phyloP scores from a whole-genome alignment of 2,113 vertebrate genomes.

The Psephotus haematonotus region DNA sequence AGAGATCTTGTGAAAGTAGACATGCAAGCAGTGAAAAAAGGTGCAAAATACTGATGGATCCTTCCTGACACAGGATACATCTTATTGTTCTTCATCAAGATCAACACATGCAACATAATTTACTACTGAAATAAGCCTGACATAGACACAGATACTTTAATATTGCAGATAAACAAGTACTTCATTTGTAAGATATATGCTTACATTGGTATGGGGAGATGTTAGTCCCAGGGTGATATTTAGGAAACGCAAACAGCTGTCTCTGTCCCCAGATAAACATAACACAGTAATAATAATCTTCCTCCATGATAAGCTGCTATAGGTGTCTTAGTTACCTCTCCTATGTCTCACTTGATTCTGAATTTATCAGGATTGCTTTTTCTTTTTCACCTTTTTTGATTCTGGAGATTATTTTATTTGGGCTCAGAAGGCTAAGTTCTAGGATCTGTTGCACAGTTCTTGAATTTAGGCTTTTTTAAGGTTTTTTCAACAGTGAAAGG shows the following conservation, averaged over 20 bases:
- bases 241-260: slow-evolving; percentile 37
- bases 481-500: background rate
- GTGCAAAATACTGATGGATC: background rate
- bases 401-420: background rate
- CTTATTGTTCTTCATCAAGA: background rate
- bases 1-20: background rate
- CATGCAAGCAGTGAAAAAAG: background rate
- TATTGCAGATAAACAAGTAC: slow-evolving; percentile 12
- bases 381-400: background rate
- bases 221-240: slow-evolving; percentile 34
- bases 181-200: slow-evolving; percentile 24
- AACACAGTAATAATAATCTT: slow-evolving; percentile 51
- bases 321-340: slow-evolving; percentile 21
- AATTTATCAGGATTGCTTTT: background rate
- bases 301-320: slow-evolving; percentile 48
- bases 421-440: background rate
- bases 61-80: background rate
- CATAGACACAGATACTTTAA: background rate
- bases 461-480: background rate
- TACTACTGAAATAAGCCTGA: background rate
- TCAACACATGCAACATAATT: background rate
- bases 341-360: background rate
- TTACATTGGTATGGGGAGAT: slow-evolving; percentile 17
- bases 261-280: slow-evolving; percentile 34
- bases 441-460: background rate